Percentiles rank a stretch among this genome's conserved stretches.
Evolutionary conservation across 2,888 invertebrate species (phyloP).

Genomic region (Lissonota sp.): DNA sequence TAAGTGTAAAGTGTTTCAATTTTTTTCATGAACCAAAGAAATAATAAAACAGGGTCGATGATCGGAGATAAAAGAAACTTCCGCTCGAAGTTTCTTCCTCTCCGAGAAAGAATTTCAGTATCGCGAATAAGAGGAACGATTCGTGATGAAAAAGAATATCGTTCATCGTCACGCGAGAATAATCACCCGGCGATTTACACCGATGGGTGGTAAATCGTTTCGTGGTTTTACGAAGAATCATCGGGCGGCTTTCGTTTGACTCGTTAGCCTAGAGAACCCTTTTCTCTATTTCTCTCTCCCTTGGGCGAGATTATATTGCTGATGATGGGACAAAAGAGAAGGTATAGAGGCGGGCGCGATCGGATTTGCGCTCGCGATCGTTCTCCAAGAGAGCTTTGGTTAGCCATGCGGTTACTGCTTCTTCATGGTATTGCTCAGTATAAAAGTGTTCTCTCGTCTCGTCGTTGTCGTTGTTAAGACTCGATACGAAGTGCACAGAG

Average conservation of each 20-base stretch:
- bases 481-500: slow-evolving; percentile 24
- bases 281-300: background rate
- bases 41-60: too few relatives aligned
- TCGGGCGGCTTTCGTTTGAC: slow-evolving; percentile 53
- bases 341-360: slow-evolving; percentile 7
- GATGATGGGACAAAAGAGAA: slow-evolving; percentile 34
- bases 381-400: slow-evolving; percentile 17
- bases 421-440: slow-evolving; percentile 8
- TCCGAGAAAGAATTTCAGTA: background rate
- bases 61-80: too few relatives aligned
- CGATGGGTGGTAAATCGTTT: slow-evolving; percentile 3
- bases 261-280: slow-evolving; percentile 30
- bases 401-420: slow-evolving; percentile 4
- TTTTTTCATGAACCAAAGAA: too few relatives aligned
- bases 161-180: slow-evolving; percentile 7
- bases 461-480: slow-evolving; percentile 29
- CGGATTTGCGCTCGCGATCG: slow-evolving; percentile 5
- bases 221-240: slow-evolving; percentile 24
- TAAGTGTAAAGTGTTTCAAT: too few relatives aligned
- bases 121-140: background rate
- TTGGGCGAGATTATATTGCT: slow-evolving; percentile 10
- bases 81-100: background rate
- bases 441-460: slow-evolving; percentile 8
- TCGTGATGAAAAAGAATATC: slow-evolving; percentile 1
- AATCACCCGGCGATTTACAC: background rate